Conservation (phyloP, 2,797 vertebrate genomes). For the Anas flavirostris region DNA sequence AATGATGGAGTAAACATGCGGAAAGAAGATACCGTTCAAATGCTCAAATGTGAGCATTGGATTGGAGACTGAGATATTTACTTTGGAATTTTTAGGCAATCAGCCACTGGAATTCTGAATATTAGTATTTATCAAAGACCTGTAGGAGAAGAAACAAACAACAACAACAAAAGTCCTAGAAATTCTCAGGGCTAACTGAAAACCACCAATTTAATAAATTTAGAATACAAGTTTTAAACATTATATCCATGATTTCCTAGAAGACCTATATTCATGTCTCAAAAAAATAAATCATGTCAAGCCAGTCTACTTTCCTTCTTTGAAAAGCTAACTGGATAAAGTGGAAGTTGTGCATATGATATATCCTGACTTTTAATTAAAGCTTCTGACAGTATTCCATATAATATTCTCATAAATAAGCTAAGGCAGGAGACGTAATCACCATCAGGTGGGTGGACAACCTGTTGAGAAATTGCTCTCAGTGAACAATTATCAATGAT, state of each 20-base stretch:
- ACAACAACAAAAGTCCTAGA: not conserved
- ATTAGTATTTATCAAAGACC: not conserved
- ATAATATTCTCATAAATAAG: not conserved
- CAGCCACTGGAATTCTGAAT: not conserved
- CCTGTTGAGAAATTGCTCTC: not conserved
- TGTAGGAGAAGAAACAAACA: not conserved
- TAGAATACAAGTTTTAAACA: not conserved
- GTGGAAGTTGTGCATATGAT: not conserved
- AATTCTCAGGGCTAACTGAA: not conserved
- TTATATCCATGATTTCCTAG: not conserved
- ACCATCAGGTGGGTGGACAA: not conserved
- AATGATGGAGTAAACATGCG: not conserved
- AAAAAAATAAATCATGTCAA: not conserved
- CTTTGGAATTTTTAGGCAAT: not conserved
- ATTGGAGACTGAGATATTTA: not conserved
- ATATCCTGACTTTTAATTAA: not conserved
- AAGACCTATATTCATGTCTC: not conserved
- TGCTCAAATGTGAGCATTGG: not conserved
- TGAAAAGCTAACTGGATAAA: not conserved
- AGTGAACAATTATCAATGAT: not conserved
- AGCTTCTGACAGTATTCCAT: not conserved
- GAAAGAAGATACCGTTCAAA: not conserved
- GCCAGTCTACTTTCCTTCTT: not conserved
- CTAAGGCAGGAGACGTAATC: not conserved
- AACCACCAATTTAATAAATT: not conserved